Conservation (phyloP, 2,888 invertebrate species). For the Steromphala cineraria region DNA sequence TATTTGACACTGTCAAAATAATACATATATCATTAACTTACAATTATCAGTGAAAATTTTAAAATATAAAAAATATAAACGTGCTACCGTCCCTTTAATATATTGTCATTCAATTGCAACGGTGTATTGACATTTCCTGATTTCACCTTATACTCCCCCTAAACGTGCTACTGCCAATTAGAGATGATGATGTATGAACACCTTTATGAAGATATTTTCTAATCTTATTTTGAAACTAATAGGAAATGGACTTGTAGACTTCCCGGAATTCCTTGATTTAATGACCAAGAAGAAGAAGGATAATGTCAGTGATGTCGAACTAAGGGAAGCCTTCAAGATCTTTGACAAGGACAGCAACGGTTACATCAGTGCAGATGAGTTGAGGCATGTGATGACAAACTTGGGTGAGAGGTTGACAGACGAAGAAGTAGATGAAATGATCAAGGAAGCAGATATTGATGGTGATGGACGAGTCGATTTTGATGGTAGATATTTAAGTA, state of each 20-base stretch:
- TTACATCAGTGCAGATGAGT: conserved; percentile 98
- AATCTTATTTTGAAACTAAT: too few species aligned
- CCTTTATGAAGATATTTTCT: too few species aligned
- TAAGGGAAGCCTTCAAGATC: conserved; percentile 95
- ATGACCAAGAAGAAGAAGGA: conserved; percentile 99
- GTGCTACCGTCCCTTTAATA: too few species aligned
- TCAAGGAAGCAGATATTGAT: conserved; percentile 98
- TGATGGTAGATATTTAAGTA: conserved; percentile 19
- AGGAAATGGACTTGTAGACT: conserved; percentile 99
- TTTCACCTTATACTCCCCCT: too few species aligned
- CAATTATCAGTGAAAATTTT: too few species aligned
- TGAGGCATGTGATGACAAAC: conserved; percentile 99
- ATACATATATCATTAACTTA: too few species aligned
- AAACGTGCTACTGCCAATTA: too few species aligned
- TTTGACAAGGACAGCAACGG: conserved; percentile 99
- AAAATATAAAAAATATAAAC: too few species aligned
- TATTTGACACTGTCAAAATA: too few species aligned
- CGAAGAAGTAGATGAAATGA: conserved; percentile 99
- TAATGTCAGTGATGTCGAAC: conserved; percentile 99
- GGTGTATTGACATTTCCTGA: too few species aligned
- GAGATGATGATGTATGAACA: too few species aligned
- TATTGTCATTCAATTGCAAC: too few species aligned
- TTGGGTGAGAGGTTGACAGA: conserved; percentile 99
- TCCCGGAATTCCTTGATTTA: conserved; percentile 99
- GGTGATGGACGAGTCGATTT: conserved; percentile 87